These are phyloP conservation scores for Dynastes maya DNA, from an alignment of 2,888 invertebrate species.

Conservation along the genomic window DNA sequence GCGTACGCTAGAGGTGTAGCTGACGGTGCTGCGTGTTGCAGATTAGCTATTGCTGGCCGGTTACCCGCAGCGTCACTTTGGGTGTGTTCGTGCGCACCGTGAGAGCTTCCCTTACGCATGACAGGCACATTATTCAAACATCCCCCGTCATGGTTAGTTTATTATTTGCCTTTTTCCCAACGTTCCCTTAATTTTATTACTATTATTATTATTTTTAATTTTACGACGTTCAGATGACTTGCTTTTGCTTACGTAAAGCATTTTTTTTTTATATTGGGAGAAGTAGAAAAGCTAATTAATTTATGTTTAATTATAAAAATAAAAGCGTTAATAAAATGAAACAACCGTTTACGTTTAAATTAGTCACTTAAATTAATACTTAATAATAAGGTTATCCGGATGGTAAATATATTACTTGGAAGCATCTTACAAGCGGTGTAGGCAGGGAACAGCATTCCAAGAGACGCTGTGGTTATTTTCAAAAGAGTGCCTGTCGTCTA, in stretches of 20 bases:
- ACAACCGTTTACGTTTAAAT: constrained; percentile 7
- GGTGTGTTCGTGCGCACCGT: constrained; percentile 68
- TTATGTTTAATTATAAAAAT: not conserved
- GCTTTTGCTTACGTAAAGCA: constrained; percentile 34
- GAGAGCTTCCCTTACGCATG: constrained; percentile 67
- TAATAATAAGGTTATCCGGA: no score
- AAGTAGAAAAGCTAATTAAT: constrained; percentile 14
- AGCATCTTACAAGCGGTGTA: not conserved
- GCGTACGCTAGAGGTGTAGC: constrained; percentile 51
- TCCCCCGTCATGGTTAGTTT: constrained; percentile 67
- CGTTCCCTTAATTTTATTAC: constrained; percentile 52
- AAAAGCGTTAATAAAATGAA: constrained; percentile 17
- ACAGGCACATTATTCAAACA: constrained; percentile 69
- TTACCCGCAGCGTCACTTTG: constrained; percentile 67
- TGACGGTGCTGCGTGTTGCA: constrained; percentile 66
- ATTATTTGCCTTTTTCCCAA: constrained; percentile 57
- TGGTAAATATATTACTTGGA: not conserved
- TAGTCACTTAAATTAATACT: not conserved
- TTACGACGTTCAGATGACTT: constrained; percentile 38
- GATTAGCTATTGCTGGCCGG: constrained; percentile 75
- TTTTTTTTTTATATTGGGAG: not conserved
- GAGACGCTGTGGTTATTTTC: not conserved
- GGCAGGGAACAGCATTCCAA: constrained; percentile 7
- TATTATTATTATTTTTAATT: constrained; percentile 47
- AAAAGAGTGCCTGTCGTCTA: not conserved